These are phyloP conservation scores for Timandra comae DNA, from an alignment of 2,888 invertebrate genomes.

Conservation along the genomic window DNA sequence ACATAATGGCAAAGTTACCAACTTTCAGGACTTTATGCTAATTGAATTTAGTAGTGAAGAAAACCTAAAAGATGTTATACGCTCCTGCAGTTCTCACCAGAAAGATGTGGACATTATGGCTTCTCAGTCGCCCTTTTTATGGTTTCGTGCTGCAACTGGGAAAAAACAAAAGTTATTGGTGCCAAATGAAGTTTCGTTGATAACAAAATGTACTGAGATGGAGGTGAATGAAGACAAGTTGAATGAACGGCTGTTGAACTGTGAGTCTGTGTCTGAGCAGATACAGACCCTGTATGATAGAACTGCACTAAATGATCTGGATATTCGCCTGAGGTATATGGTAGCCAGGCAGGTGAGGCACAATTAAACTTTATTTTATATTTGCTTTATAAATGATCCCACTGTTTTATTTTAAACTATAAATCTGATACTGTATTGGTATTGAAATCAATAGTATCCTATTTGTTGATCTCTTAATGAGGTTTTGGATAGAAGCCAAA, in stretches of 20 bases:
- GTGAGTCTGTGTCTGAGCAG: conserved; percentile 80
- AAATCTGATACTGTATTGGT: too few relatives aligned
- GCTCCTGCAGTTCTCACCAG: conserved; percentile 73
- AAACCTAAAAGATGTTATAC: conserved; percentile 74
- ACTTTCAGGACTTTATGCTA: conserved; percentile 82
- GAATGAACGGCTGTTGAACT: conserved; percentile 58
- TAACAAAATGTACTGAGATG: conserved; percentile 64
- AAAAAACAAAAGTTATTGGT: conserved; percentile 32
- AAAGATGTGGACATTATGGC: conserved; percentile 78
- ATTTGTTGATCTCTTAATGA: too few relatives aligned
- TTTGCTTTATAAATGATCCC: not conserved
- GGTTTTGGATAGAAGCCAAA: too few relatives aligned
- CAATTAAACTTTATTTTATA: conserved; percentile 8
- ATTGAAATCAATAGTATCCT: too few relatives aligned
- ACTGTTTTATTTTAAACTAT: too few relatives aligned
- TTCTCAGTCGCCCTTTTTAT: conserved; percentile 82
- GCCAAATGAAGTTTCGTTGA: conserved; percentile 22
- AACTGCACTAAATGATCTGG: conserved; percentile 83
- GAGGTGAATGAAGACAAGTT: conserved; percentile 59
- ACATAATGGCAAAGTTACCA: too few relatives aligned
- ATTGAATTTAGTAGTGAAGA: conserved; percentile 80
- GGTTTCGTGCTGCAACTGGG: conserved; percentile 78
- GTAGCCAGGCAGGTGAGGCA: conserved; percentile 83
- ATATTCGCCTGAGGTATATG: conserved; percentile 83
- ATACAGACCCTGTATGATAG: conserved; percentile 78